Evolutionary conservation across 1,140 invertebrate species (phyloP), one percentile per base, ranked within the genome.

Genomic region (Danaus plexippus): DNA sequence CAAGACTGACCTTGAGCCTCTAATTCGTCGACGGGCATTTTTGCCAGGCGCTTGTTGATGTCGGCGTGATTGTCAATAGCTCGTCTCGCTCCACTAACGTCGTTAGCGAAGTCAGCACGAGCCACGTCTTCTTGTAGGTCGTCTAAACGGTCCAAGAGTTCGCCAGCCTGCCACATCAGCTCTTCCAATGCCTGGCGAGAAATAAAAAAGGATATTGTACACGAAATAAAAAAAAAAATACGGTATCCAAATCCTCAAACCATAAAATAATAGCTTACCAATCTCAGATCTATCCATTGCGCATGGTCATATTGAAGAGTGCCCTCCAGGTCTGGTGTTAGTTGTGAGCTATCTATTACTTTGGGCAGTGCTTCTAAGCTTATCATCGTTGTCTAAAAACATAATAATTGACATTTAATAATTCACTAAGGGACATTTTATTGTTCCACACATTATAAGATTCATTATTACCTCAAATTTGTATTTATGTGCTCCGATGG

Each of bases 401-500:
- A 32, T 75, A 75, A 66, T 68, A 76, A 65, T 32, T 55, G 42
- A 57, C 45, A 45, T 44, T 12, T 43, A 50, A 42, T 43, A 43
- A 47, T 50, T 55, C 9, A 47, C 41, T 44, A 57, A 18, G 9
- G 1, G 4, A 43, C 40, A 47, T 47, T 5, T 47, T 12, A 47
- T 15, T 11, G 11, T 11, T 32, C 9, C 9, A 32, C 4, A 41
- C 32, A 47, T 48, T 15, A 10, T 15, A 18, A 22, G 9, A 11
- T 22, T 9, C 10, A 12, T 13, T 44, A 84, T 91, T 89, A 97
- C 96, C 91, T 99, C 97, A 91, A 99, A 99, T 88, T 97, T 98
- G 89, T 98, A 99, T 90, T 99, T 99, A 80, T 97, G 95, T 88
- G 95, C 97, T 69, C 95, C 96, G 73, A 99, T 90, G 53, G 95